Conservation (phyloP, 1,140 invertebrate genomes). For the Papilio aristodemus region DNA sequence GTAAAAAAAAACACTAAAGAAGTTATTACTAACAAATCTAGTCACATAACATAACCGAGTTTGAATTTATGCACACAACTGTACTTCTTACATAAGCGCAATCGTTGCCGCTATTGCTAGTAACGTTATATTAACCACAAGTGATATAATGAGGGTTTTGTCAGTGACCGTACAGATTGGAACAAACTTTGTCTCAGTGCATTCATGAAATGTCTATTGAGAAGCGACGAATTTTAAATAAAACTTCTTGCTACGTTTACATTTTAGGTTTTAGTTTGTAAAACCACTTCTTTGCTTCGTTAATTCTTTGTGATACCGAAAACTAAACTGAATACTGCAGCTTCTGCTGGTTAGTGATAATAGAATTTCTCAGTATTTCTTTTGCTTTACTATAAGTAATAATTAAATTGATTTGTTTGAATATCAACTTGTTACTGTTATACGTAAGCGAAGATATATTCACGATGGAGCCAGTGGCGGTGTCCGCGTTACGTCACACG, state of each 20-base stretch:
- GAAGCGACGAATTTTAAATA: no score
- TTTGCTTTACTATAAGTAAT: not conserved
- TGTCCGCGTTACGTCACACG: conserved; percentile 21
- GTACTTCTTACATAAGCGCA: conserved; percentile 21
- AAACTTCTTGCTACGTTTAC: no score
- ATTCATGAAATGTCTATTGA: not conserved
- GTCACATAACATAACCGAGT: not conserved
- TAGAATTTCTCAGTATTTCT: not conserved
- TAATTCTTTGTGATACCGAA: no score
- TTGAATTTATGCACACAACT: conserved; percentile 2
- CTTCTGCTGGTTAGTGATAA: no score
- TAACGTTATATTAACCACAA: conserved; percentile 28
- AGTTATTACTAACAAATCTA: not conserved
- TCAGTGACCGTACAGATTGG: not conserved
- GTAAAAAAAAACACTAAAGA: conserved; percentile 5
- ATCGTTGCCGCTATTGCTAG: conserved; percentile 12
- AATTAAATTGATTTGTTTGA: not conserved
- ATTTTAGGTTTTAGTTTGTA: no score
- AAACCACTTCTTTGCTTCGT: no score
- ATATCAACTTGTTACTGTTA: conserved; percentile 4
- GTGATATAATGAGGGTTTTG: conserved; percentile 26
- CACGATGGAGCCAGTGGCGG: not conserved
- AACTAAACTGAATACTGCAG: no score
- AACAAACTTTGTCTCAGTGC: not conserved
- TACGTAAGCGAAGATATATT: conserved; percentile 12